Percentiles rank a stretch among this genome's conserved stretches.
Evolutionary conservation across 2,797 vertebrate species (phyloP).

Genomic region (Platalea minor): DNA sequence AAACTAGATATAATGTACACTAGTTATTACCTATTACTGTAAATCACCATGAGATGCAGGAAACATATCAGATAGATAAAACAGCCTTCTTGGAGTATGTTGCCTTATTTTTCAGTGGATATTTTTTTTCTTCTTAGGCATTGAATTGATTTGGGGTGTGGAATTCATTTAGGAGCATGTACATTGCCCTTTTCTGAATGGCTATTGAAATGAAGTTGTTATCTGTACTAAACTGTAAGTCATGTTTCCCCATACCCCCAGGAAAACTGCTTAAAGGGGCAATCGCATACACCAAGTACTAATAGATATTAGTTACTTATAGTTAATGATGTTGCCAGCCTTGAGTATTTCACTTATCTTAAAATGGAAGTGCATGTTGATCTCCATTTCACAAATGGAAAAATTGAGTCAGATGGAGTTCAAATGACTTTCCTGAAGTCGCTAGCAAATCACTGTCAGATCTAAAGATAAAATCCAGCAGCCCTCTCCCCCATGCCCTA

Average conservation of each 20-base stretch:
- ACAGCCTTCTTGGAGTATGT: slow-evolving; percentile 6
- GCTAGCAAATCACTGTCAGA: slow-evolving; percentile 35
- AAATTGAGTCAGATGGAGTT: slow-evolving; percentile 52
- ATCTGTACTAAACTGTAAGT: slow-evolving; percentile 37
- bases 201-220: slow-evolving; percentile 34
- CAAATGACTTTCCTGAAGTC: slow-evolving; percentile 42
- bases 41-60: slow-evolving; percentile 52
- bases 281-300: neutral
- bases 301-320: slow-evolving; percentile 46
- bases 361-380: slow-evolving; percentile 42
- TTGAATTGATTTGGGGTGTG: slow-evolving; percentile 28
- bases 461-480: slow-evolving; percentile 4
- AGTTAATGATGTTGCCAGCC: slow-evolving; percentile 42
- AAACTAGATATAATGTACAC: slow-evolving; percentile 51
- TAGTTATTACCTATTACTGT: slow-evolving; percentile 55
- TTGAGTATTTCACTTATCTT: slow-evolving; percentile 47
- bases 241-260: neutral
- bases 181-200: slow-evolving; percentile 10
- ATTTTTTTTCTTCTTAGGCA: slow-evolving; percentile 3
- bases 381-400: slow-evolving; percentile 61
- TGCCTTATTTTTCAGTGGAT: slow-evolving; percentile 21
- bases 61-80: slow-evolving; percentile 53
- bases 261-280: neutral
- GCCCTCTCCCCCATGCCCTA: neutral
- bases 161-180: slow-evolving; percentile 23